Percentiles rank a stretch among this genome's conserved stretches.
phyloP scores from a whole-genome alignment of 2,113 vertebrate species.

The Pseudois nayaur region DNA sequence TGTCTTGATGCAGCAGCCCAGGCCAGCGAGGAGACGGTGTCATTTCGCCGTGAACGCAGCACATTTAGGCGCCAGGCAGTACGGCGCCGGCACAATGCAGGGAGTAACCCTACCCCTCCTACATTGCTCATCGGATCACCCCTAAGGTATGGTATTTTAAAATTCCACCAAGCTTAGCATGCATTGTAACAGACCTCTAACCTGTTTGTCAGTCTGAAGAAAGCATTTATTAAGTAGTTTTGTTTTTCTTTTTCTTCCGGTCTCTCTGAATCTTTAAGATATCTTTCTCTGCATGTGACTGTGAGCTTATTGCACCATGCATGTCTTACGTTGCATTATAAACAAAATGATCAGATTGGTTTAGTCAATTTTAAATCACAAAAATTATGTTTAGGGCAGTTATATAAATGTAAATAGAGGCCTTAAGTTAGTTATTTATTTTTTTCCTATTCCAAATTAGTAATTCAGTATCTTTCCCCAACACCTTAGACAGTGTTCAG shows the following conservation, averaged over 20 bases:
- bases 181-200: constrained; percentile 76
- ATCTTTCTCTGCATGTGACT: constrained; percentile 83
- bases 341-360: constrained; percentile 59
- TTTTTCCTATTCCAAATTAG: background rate
- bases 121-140: constrained; percentile 98
- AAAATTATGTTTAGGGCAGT: background rate
- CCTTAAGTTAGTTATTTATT: constrained; percentile 7
- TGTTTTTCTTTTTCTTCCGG: background rate
- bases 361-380: background rate
- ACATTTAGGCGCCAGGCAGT: constrained; percentile 99
- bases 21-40: constrained; percentile 94
- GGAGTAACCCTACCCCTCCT: constrained; percentile 98
- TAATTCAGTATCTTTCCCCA: background rate
- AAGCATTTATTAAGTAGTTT: constrained; percentile 33
- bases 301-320: constrained; percentile 79
- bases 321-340: constrained; percentile 77
- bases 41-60: constrained; percentile 97
- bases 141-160: constrained; percentile 92
- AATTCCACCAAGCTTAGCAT: constrained; percentile 82
- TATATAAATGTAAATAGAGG: background rate
- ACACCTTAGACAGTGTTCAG: background rate
- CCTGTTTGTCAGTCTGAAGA: constrained; percentile 65
- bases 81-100: constrained; percentile 98
- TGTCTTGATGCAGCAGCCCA: constrained; percentile 92
- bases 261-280: background rate